Conservation (phyloP, 2,888 invertebrate species). For the Pollenia griseotomentosa region DNA sequence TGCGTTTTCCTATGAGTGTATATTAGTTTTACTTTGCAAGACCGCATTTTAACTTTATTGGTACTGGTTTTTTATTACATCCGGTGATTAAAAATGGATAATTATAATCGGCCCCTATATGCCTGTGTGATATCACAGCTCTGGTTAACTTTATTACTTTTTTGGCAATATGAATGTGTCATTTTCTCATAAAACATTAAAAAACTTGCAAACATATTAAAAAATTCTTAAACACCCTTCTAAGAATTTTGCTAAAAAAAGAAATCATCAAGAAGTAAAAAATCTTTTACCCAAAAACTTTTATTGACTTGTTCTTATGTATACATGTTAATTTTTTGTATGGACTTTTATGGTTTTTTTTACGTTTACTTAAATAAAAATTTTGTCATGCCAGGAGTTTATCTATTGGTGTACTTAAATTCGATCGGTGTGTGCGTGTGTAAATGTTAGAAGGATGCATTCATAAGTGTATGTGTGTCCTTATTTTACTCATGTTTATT, state of each 20-base stretch:
- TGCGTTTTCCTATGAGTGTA: too few relatives aligned
- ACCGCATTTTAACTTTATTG: too few relatives aligned
- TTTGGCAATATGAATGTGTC: constrained; percentile 64
- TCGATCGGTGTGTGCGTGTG: constrained; percentile 3
- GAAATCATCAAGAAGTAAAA: not conserved
- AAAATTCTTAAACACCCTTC: constrained; percentile 64
- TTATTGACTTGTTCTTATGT: constrained; percentile 74
- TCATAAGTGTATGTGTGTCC: constrained; percentile 29
- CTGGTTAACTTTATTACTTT: constrained; percentile 54
- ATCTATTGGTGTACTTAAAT: constrained; percentile 27
- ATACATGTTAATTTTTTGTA: constrained; percentile 67
- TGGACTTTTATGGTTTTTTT: constrained; percentile 25
- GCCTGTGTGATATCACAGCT: constrained; percentile 5
- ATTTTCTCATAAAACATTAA: constrained; percentile 53
- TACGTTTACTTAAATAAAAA: constrained; percentile 50
- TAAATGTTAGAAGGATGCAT: constrained; percentile 3
- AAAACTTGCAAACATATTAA: constrained; percentile 61
- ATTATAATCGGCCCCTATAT: not conserved
- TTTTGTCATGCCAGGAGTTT: constrained; percentile 63
- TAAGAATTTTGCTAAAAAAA: constrained; percentile 31
- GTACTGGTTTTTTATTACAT: too few relatives aligned
- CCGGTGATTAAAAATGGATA: too few relatives aligned
- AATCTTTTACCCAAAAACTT: constrained; percentile 48
- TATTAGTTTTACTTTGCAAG: too few relatives aligned
- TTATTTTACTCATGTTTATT: constrained; percentile 62